Base-by-base conservation (phyloP, 2,888 invertebrate species). In the Fragum sueziense region DNA sequence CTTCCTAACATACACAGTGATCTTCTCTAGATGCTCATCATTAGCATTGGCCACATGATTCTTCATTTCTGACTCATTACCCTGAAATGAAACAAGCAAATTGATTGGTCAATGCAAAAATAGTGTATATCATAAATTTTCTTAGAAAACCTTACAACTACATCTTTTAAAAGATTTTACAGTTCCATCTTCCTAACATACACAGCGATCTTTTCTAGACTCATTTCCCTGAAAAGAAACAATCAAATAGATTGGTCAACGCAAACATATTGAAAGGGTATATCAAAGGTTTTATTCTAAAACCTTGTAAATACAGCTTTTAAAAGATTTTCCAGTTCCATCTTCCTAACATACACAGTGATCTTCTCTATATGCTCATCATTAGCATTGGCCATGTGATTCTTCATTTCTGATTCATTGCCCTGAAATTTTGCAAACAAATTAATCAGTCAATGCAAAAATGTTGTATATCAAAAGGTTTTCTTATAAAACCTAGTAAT, bases 151-250 rank as follows among this genome's bases (percentile, higher is more conserved):
- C n/a, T n/a, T n/a, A n/a, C 52, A 61, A 25, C 37, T 33, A 79
- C 85, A 86, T 79, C 86, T 85, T 11, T 84, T 25, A 25, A 84
- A 68, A 25, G 77, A 33, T n/a, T 79, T 73, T n/a, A 85, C 22
- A 87, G 41, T n/a, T 88, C 88, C 73, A 86, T 75, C 22, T 75
- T 80, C 7, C 80, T 81, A 27, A 80, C 75, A 59, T 79, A 81
- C 33, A 88, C n/a, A 7, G 86, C 84, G 4, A 86, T 72, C 22
- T 72, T 51, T 52, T 88, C 84, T 17, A 88, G 67, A 75, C 31
- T 81, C 84, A 27, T 78, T 76, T 11, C 88, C 87, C 88, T 89
- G 67, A 0, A 80, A 62, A 61, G 17, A 47, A 47, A 14, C n/a
- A 47, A 47, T 11, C n/a, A n/a, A n/a, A n/a, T n/a, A n/a, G n/a